Evolutionary conservation across 1,140 invertebrate genomes (phyloP), one percentile per base, ranked within the genome.

Genomic region (Episyrphus balteatus): DNA sequence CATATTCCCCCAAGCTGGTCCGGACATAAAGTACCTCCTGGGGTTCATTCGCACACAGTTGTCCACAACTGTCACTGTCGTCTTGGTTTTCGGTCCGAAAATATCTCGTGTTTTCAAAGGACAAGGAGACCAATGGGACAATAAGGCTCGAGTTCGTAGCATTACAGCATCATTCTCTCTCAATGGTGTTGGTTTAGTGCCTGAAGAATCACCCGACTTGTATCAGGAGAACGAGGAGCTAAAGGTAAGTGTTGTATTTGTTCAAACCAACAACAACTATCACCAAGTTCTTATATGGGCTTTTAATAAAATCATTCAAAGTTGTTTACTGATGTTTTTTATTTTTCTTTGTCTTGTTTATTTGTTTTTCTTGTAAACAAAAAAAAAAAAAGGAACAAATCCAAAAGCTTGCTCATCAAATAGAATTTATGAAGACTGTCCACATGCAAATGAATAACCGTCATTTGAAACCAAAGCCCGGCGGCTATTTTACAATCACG

Each of bases 361-460:
- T 37, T 37, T n/a, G 3, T 26, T 26, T 8, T 26, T 26, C 8
- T 26, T 26, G 8, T 26, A 26, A 26, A 26, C 8, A 26, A 26
- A 26, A 26, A 3, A 26, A 26, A 26, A 3, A 26, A 17, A 17
- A 89, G 85, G 88, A 92, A 62, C 88, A 92, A 71, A 81, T 92
- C 14, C 88, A 92, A 55, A 92, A 91, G 60, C 65, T 92, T 50
- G 88, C 89, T 0, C 84, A 86, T 11, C 88, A 92, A 69, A 90
- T 92, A 52, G 88, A 92, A 63, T 88, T 88, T 60, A 88, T 92
- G 84, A 91, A 89, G 69, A 90, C 90, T 58, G 86, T 90, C 9
- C 85, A 90, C 53, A 92, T 92, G 89, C 84, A 90, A 63, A 81
- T 88, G 70, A 87, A 91, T 68, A 92, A 92, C 67, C 73, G 88